Base-by-base conservation (phyloP, 2,797 vertebrate genomes). In the Sebastes nivosus region DNA sequence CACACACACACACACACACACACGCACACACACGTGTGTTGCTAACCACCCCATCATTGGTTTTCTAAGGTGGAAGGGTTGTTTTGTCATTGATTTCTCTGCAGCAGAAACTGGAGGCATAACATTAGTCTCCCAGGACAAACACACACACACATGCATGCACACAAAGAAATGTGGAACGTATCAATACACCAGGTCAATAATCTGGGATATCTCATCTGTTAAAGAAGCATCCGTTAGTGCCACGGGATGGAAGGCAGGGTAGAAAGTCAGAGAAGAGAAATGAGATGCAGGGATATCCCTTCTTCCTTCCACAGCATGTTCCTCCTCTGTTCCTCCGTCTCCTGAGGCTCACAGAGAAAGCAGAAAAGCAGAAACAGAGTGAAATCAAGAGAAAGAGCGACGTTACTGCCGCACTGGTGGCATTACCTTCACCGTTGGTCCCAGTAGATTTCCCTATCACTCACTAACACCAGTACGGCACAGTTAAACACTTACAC, bases 61-160 rank as follows among this genome's bases (percentile, higher is more conserved):
- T 69, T 89, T 89, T 91, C 77, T 80, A 69, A 85, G 84, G 78
- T 83, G 80, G 86, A 84, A 73, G 74, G 72, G 63, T 80, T 84
- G 87, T 75, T 84, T 83, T 79, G 83, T 76, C 88, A 95, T 95
- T 89, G 93, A 94, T 94, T 94, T 91, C 86, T 87, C 84, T 92
- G 92, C 89, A 87, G 89, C 87, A 93, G 81, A 89, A 93, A 87
- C 81, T 88, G 67, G 79, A 92, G 78, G 89, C 82, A 85, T 89
- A 90, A 80, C 88, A 89, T 91, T 83, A 76, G 82, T 90, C 92
- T 91, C 81, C 59, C 69, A 73, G 85, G 89, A 92, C 75, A 68
- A 60, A 86, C 60, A 78, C n/a, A 77, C 65, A 74, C 76, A 70
- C 25, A 57, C 73, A 69, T 14, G 50, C 67, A 75, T 50, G 29